Evolutionary conservation across 2,888 invertebrate species (phyloP).

Genomic region (Himalopsyche kuldschensis): DNA sequence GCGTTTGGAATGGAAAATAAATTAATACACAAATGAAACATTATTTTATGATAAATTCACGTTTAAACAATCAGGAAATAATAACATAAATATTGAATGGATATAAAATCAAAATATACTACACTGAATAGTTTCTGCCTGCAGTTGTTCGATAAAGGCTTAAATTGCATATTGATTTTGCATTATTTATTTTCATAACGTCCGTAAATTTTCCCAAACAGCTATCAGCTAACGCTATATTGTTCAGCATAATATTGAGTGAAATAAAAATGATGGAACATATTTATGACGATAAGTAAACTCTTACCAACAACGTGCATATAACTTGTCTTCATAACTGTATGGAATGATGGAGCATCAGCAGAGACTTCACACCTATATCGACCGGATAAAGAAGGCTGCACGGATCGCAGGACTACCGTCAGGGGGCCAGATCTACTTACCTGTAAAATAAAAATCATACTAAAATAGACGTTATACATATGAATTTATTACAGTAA

Average conservation of each 20-base stretch:
- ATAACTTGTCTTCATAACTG: constrained; percentile 65
- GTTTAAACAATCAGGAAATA: no score
- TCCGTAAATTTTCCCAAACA: no score
- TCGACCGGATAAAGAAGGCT: constrained; percentile 16
- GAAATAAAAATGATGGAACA: background rate
- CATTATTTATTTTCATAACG: no score
- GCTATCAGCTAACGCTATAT: background rate
- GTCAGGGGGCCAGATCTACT: constrained; percentile 19
- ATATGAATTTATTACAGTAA: no score
- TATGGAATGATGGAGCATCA: constrained; percentile 73
- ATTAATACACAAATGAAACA: background rate
- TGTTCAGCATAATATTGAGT: background rate
- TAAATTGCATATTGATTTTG: no score
- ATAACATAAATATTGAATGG: no score
- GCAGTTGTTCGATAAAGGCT: background rate
- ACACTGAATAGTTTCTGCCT: background rate
- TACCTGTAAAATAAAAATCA: constrained; percentile 16
- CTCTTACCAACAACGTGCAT: constrained; percentile 75
- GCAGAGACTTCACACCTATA: constrained; percentile 26
- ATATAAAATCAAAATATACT: background rate
- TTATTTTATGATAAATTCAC: no score
- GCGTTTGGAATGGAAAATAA: background rate
- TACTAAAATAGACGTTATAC: no score
- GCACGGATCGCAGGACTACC: constrained; percentile 14
- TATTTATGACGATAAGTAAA: background rate